These are phyloP conservation scores for Rhagonycha fulva DNA, from an alignment of 2,888 invertebrate genomes.

Conservation along the genomic window DNA sequence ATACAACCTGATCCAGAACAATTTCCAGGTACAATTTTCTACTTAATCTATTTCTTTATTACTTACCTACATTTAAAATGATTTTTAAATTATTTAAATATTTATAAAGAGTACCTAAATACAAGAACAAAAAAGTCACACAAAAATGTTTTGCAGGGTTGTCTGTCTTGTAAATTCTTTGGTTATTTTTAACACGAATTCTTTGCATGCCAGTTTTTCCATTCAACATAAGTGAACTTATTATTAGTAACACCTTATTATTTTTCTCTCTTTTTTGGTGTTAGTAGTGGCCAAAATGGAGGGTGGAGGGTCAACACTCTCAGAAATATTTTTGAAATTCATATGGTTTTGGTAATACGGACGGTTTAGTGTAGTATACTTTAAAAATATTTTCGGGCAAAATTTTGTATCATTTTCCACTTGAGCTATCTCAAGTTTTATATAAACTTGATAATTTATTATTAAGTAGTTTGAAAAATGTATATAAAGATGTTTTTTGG, in stretches of 20 bases:
- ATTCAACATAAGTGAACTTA: neutral
- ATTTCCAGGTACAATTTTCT: constrained; percentile 56
- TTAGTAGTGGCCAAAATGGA: neutral
- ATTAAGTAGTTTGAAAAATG: neutral
- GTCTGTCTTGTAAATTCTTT: neutral
- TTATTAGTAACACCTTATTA: neutral
- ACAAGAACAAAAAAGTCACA: neutral
- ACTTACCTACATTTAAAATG: neutral
- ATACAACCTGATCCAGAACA: constrained; percentile 73
- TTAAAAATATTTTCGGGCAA: too few relatives aligned
- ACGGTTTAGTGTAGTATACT: neutral
- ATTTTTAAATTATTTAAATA: too few relatives aligned
- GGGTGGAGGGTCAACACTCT: neutral
- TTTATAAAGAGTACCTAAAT: neutral
- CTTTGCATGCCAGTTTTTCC: neutral
- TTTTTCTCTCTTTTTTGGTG: constrained; percentile 10
- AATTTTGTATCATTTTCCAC: too few relatives aligned
- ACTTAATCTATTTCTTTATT: neutral
- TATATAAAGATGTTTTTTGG: neutral
- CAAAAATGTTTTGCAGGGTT: neutral
- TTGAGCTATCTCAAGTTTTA: too few relatives aligned
- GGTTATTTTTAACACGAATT: neutral
- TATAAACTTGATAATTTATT: too few relatives aligned
- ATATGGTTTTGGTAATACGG: neutral
- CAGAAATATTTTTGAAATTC: neutral